These are phyloP conservation scores for Linnaemya vulpina DNA, from an alignment of 2,888 invertebrate genomes.

Conservation along the genomic window DNA sequence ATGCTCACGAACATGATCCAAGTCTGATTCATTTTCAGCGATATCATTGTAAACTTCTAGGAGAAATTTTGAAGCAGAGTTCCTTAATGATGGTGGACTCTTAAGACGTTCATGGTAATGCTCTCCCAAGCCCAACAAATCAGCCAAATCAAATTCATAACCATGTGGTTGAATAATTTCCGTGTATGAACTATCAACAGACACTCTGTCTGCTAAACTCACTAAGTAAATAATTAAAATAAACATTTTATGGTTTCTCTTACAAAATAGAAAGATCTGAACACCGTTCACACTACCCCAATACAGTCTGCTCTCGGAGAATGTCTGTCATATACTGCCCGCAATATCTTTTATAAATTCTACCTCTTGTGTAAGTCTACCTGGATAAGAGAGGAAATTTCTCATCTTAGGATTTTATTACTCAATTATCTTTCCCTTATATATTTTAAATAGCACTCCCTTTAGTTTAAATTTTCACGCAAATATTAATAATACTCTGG, in stretches of 20 bases:
- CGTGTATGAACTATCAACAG: neutral
- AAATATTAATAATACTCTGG: too few relatives aligned
- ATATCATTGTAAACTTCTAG: slow-evolving; percentile 93
- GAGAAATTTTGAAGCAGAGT: slow-evolving; percentile 90
- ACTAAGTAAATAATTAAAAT: slow-evolving; percentile 21
- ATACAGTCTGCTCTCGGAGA: neutral
- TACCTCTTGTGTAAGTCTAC: slow-evolving; percentile 4
- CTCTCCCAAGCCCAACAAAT: slow-evolving; percentile 90
- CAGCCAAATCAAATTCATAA: slow-evolving; percentile 87
- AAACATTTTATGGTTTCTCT: neutral
- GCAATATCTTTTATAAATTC: neutral
- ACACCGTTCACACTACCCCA: neutral
- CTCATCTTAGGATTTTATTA: neutral
- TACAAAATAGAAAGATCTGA: slow-evolving; percentile 3
- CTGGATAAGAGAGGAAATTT: slow-evolving; percentile 20
- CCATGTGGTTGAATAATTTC: slow-evolving; percentile 34
- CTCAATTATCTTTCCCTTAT: too few relatives aligned
- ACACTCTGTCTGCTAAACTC: neutral
- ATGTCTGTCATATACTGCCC: slow-evolving; percentile 20
- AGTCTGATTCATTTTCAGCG: slow-evolving; percentile 83
- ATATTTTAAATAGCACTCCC: too few relatives aligned
- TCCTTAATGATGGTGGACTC: slow-evolving; percentile 83
- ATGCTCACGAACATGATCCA: slow-evolving; percentile 80
- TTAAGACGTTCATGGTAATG: slow-evolving; percentile 87
- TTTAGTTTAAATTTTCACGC: too few relatives aligned